Conservation (phyloP, 2,888 invertebrate species). For the Nephrotoma appendiculata region DNA sequence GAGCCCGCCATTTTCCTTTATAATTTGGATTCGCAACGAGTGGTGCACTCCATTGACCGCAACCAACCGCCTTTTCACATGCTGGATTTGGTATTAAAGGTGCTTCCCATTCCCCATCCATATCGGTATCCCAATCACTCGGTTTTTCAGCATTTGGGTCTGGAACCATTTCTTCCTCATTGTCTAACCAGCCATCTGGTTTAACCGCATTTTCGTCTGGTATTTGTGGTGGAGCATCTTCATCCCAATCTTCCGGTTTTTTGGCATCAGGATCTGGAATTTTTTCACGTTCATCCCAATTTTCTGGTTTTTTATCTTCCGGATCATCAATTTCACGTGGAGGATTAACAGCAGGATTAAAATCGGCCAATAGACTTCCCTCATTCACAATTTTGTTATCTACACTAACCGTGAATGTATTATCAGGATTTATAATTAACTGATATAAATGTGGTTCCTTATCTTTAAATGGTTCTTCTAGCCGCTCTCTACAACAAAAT, state of each 20-base stretch:
- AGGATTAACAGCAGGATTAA: constrained; percentile 89
- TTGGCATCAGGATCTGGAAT: constrained; percentile 76
- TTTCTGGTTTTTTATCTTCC: constrained; percentile 64
- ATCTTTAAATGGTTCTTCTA: constrained; percentile 82
- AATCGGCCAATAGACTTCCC: constrained; percentile 77
- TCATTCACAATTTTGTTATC: constrained; percentile 74
- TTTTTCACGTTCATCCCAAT: constrained; percentile 94
- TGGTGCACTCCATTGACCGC: constrained; percentile 82
- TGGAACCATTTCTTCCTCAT: constrained; percentile 72
- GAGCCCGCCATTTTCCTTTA: constrained; percentile 87
- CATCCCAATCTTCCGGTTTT: constrained; percentile 97
- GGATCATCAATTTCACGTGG: constrained; percentile 90
- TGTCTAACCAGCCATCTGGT: constrained; percentile 86
- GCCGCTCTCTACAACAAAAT: constrained; percentile 40
- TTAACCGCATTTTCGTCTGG: constrained; percentile 68
- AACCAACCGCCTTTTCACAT: constrained; percentile 68
- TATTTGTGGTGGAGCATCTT: constrained; percentile 81
- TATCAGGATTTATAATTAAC: constrained; percentile 62
- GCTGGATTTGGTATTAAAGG: constrained; percentile 81
- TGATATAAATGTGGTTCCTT: constrained; percentile 84
- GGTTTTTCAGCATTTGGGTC: constrained; percentile 82
- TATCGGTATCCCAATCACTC: constrained; percentile 92
- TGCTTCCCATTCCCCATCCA: constrained; percentile 98
- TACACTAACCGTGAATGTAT: constrained; percentile 62
- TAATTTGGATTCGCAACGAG: constrained; percentile 77